A percentile compares a stretch with the other conserved stretches of the same genome.
phyloP scores from a whole-genome alignment of 2,797 vertebrate genomes.

The Aldrovandia affinis region DNA sequence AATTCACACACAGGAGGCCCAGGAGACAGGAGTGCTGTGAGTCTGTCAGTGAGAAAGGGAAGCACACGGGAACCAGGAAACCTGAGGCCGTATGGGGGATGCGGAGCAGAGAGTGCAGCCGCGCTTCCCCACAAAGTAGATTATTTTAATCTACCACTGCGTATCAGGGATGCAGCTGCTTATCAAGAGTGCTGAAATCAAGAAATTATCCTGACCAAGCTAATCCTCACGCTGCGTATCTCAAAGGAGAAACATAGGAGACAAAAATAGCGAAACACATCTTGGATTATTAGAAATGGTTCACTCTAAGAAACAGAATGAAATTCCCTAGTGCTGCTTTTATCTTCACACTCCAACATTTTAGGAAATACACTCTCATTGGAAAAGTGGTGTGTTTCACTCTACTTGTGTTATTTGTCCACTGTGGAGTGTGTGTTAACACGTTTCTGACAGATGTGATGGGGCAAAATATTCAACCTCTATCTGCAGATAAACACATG shows the following conservation, averaged over 20 bases:
- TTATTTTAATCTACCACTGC: not conserved
- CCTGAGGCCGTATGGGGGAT: not conserved
- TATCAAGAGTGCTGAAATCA: not conserved
- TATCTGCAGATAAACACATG: not conserved
- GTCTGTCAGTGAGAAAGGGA: not conserved
- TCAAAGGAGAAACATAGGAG: not conserved
- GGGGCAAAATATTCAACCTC: not conserved
- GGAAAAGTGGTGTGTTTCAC: not conserved
- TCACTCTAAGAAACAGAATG: not conserved
- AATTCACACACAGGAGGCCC: not conserved
- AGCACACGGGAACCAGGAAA: not conserved
- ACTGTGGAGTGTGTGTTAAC: not conserved
- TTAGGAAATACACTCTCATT: not conserved
- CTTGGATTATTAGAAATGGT: not conserved
- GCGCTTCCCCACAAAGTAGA: not conserved
- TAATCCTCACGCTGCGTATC: slow-evolving; percentile 11
- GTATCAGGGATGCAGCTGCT: not conserved
- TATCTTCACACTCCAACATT: not conserved
- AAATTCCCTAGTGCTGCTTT: not conserved
- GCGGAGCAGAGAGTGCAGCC: not conserved
- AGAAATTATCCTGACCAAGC: slow-evolving; percentile 4
- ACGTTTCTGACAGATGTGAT: not conserved
- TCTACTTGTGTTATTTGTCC: not conserved
- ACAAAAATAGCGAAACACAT: not conserved
- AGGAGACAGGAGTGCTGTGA: not conserved